Evolutionary conservation across 2,113 vertebrate genomes (phyloP).

Genomic region (Astur gentilis): DNA sequence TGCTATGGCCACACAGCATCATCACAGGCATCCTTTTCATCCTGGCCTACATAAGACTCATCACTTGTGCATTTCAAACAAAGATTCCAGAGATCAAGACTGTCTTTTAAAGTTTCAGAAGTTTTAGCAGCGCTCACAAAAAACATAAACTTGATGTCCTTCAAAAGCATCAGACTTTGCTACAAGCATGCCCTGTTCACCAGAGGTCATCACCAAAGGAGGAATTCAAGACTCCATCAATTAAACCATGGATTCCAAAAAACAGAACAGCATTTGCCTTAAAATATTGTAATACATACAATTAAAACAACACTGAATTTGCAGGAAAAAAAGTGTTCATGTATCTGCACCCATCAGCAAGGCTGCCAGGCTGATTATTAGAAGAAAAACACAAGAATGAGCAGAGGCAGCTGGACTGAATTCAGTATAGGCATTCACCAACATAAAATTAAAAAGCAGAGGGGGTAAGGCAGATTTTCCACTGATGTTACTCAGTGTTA

Average conservation of each 20-base stretch:
- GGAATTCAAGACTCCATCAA: neutral
- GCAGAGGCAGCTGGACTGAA: neutral
- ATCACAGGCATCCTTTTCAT: neutral
- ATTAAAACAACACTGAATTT: neutral
- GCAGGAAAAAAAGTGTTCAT: neutral
- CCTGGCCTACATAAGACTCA: neutral
- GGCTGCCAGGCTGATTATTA: neutral
- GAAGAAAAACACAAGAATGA: neutral
- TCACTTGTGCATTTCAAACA: neutral
- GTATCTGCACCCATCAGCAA: neutral
- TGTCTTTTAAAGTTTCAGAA: neutral
- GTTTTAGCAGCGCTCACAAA: neutral
- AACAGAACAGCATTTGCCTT: neutral
- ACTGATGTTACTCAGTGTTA: neutral
- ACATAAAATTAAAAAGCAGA: conserved; percentile 10
- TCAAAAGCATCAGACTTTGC: neutral
- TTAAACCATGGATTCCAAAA: neutral
- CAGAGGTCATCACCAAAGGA: neutral
- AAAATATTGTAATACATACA: neutral
- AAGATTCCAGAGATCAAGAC: neutral
- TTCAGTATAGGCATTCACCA: neutral
- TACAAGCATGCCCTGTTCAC: neutral
- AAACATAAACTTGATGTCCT: neutral
- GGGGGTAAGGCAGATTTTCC: neutral
- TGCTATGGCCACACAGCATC: neutral